Base-by-base conservation (phyloP, 2,797 vertebrate species). In the Setipinna tenuifilis region DNA sequence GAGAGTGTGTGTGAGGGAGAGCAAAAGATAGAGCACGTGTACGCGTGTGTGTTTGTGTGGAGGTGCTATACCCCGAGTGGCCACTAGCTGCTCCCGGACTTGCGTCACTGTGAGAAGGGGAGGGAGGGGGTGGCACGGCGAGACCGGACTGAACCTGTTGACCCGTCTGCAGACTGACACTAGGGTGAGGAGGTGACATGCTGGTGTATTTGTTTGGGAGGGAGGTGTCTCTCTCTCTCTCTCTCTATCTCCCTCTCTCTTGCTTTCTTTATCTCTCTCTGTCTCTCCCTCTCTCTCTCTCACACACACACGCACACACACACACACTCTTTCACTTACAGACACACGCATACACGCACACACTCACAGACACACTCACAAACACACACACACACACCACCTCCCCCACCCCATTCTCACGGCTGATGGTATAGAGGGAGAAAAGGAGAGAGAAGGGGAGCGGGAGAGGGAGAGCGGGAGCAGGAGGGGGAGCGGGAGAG, bases 61-160 rank as follows among this genome's bases (percentile, higher is more conserved):
- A 23, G 68, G 31, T 35, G 68, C 31, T 75, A 23, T 75, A 75
- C 31, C 68, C 31, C 14, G 16, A 91, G 91, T 88, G 89, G 91
- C 88, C 85, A 62, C 86, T 89, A 83, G 68, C 48, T 82, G 78
- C 80, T 57, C 44, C 44, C 82, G 3, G 28, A 41, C 68, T 75
- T 75, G 31, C 68, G 68, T 75, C 68, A 75, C 68, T 19, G 16
- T 17, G 68, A 31, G 23, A 50, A 86, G 50, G 58, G 81, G 65
- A 86, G 25, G n/a, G 35, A 85, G 83, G 35, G 19, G 58, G 44
- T 5, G 83, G 68, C 68, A 35, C 25, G 28, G 82, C 41, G 46
- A 82, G 86, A 54, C 59, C 54, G 35, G 78, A 85, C 81, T 87
- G 84, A 90, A 90, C 88, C 48, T 85, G 80, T 85, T 90, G 87